Evolutionary conservation across 2,113 vertebrate genomes (phyloP), one percentile per base, ranked within the genome.

Genomic region (Sinocyclocheilus anophthalmus): DNA sequence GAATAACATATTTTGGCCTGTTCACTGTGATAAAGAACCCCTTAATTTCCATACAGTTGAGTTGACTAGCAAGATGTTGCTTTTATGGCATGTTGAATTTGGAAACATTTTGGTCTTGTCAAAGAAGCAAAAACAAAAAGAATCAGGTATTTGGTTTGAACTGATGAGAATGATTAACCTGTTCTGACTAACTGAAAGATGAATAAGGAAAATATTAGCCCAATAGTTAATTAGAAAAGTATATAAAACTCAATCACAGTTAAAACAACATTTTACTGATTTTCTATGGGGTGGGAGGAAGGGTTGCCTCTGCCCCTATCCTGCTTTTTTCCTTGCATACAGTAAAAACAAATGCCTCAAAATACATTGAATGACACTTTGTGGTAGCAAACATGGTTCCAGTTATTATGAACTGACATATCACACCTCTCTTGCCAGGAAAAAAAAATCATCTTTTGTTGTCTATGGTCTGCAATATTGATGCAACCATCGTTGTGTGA

Each of bases 21-120:
- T 73, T 85, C 39, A 39, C 39, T 86, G 59, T 75, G 75, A 55
- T 79, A 10, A 76, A 75, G 24, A 67, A 65, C 63, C n/a, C 84
- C 75, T 86, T 48, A 37, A 69, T 75, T 53, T 53, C 50, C 14
- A 53, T 53, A 53, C 4, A 16, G 13, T 53, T 53, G 13, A 14
- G 13, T 53, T 53, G 13, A 14, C 13, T 14, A 53, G 13, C 13
- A 53, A 4, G 50, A 53, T 53, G 3, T 53, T 14, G 50, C 13
- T 53, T 53, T 53, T 16, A 53, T 53, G 14, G 50, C 50, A 53
- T 53, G 50, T 53, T 53, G 50, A 13, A 10, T 45, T 45, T 45
- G 42, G 42, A 45, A 45, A 45, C 42, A 10, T 45, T 45, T 45
- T 45, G 42, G 42, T 45, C 9, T 10, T 45, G 42, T 45, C 10